Evolutionary conservation across 2,113 vertebrate genomes (phyloP).

Genomic region (Stigmatopora argus): DNA sequence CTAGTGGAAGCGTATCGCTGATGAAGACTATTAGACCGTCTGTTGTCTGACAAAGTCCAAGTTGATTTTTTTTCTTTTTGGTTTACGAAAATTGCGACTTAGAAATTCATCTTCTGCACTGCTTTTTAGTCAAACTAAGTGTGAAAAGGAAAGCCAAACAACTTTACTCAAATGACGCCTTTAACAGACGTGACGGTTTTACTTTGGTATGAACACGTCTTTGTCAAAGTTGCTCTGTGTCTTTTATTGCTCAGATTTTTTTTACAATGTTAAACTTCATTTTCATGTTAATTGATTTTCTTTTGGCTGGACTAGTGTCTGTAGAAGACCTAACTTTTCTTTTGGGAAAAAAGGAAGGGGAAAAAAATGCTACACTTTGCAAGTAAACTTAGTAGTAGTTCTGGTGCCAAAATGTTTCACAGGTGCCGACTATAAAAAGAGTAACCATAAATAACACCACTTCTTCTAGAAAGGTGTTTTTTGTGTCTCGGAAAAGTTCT

Average conservation of each 20-base stretch:
- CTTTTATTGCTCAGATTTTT: too few species aligned
- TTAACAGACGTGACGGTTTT: too few species aligned
- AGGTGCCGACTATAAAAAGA: background rate
- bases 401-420: background rate
- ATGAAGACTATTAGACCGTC: conserved; percentile 64
- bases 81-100: conserved; percentile 22
- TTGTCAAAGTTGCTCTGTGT: too few species aligned
- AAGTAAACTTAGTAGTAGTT: background rate
- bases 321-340: too few species aligned
- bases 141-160: too few species aligned
- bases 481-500: conserved; percentile 29
- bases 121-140: background rate
- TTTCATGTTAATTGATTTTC: too few species aligned
- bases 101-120: conserved; percentile 52
- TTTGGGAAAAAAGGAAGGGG: too few species aligned
- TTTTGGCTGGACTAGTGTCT: too few species aligned
- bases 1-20: conserved; percentile 51
- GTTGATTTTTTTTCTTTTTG: conserved; percentile 31
- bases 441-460: background rate
- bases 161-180: too few species aligned
- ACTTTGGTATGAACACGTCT: too few species aligned
- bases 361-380: background rate
- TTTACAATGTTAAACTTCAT: too few species aligned
- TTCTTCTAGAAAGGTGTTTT: background rate
- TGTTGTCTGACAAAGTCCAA: conserved; percentile 56